A percentile compares a stretch with the other conserved stretches of the same genome.
These are phyloP conservation scores for Enteromius afrohamiltoni DNA, from an alignment of 2,797 vertebrate species.

Conservation along the genomic window DNA sequence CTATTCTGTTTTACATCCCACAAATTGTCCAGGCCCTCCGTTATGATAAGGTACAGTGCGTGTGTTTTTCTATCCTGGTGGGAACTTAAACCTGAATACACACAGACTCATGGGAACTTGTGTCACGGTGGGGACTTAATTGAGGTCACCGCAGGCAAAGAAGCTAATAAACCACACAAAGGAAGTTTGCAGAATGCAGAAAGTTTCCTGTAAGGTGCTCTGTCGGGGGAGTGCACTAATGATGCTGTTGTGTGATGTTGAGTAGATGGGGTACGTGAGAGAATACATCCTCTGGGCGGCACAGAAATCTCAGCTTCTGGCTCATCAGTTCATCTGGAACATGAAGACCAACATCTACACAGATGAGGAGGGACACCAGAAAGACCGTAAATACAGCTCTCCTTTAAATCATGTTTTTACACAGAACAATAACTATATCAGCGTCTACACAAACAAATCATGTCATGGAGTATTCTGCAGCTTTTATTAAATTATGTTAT, in stretches of 20 bases:
- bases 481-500: too few relatives aligned
- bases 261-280: conserved; percentile 95
- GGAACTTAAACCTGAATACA: too few relatives aligned
- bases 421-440: not conserved
- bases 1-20: conserved; percentile 98
- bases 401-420: not conserved
- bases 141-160: too few relatives aligned
- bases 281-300: conserved; percentile 97
- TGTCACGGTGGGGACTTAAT: too few relatives aligned
- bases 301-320: conserved; percentile 93
- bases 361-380: conserved; percentile 92
- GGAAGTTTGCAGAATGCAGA: too few relatives aligned
- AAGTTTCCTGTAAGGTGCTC: too few relatives aligned
- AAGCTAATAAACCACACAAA: too few relatives aligned
- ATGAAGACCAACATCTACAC: conserved; percentile 97
- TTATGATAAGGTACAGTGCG: conserved; percentile 88
- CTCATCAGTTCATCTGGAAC: conserved; percentile 98
- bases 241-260: not conserved
- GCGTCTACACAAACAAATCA: not conserved
- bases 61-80: not conserved
- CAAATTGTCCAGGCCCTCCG: conserved; percentile 97
- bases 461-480: not conserved
- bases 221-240: not conserved
- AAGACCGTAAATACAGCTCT: conserved; percentile 85
- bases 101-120: too few relatives aligned